Evolutionary conservation across 2,113 vertebrate genomes (phyloP).

Genomic region (Otolemur garnettii): DNA sequence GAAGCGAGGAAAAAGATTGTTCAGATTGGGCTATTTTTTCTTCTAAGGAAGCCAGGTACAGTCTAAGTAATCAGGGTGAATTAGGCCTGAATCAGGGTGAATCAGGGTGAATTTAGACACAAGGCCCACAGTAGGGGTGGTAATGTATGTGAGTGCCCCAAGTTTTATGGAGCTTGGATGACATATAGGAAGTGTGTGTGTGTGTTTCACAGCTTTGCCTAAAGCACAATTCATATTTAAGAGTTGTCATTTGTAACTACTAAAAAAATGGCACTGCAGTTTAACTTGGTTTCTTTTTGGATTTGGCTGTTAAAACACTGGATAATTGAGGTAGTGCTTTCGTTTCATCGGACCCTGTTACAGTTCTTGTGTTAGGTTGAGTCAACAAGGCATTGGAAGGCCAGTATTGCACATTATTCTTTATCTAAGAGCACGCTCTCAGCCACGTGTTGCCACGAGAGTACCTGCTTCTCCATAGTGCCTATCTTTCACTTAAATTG

Average conservation of each 20-base stretch:
- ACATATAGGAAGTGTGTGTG: neutral
- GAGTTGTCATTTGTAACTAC: neutral
- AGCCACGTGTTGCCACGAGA: neutral
- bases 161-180: neutral
- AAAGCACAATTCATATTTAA: neutral
- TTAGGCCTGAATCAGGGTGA: too few species aligned
- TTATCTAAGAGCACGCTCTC: neutral
- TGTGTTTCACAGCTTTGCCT: slow-evolving; percentile 16
- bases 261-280: neutral
- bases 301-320: neutral
- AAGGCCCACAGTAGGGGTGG: neutral
- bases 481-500: neutral
- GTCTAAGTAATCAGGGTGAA: neutral
- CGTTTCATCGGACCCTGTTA: neutral
- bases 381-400: neutral
- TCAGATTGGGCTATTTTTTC: neutral
- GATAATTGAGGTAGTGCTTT: neutral
- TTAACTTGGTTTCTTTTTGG: slow-evolving; percentile 20
- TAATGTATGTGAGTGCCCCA: neutral
- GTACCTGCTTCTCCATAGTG: neutral
- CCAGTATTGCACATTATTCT: neutral
- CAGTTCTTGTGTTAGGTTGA: neutral
- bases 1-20: neutral
- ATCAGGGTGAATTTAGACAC: too few species aligned
- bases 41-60: neutral